Evolutionary conservation across 2,888 invertebrate species (phyloP).

Genomic region (Myopa testacea): DNA sequence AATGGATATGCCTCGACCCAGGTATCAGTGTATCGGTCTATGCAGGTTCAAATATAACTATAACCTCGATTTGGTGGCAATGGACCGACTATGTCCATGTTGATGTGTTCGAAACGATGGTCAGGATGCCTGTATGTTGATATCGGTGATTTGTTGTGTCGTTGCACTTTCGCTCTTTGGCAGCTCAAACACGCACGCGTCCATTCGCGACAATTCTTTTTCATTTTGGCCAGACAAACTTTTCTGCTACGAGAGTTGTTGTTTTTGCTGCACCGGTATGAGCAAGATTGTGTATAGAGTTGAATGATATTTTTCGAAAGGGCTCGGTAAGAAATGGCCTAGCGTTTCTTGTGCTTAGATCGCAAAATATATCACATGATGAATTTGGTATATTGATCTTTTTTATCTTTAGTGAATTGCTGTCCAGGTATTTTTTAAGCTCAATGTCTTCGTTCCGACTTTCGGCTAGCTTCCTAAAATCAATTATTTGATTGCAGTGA

Average conservation of each 20-base stretch:
- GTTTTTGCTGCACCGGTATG: slow-evolving; percentile 32
- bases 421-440: neutral
- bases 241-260: neutral
- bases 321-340: slow-evolving; percentile 37
- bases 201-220: slow-evolving; percentile 36
- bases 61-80: slow-evolving; percentile 31
- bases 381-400: neutral
- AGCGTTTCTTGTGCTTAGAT: slow-evolving; percentile 26
- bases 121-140: slow-evolving; percentile 27
- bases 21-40: slow-evolving; percentile 37
- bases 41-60: slow-evolving; percentile 36
- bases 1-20: slow-evolving; percentile 32
- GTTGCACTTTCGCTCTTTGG: slow-evolving; percentile 43
- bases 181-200: slow-evolving; percentile 31
- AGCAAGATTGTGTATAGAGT: slow-evolving; percentile 31
- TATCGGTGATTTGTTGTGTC: slow-evolving; percentile 39
- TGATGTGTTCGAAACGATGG: slow-evolving; percentile 43
- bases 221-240: slow-evolving; percentile 35
- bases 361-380: slow-evolving; percentile 34
- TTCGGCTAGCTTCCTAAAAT: slow-evolving; percentile 28
- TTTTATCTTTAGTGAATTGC: neutral
- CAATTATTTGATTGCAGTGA: slow-evolving; percentile 40
- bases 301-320: slow-evolving; percentile 34
- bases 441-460: slow-evolving; percentile 38
- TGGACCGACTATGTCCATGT: slow-evolving; percentile 43